Conservation (phyloP, 2,113 vertebrate genomes). For the pig (Sus scrofa) region DNA sequence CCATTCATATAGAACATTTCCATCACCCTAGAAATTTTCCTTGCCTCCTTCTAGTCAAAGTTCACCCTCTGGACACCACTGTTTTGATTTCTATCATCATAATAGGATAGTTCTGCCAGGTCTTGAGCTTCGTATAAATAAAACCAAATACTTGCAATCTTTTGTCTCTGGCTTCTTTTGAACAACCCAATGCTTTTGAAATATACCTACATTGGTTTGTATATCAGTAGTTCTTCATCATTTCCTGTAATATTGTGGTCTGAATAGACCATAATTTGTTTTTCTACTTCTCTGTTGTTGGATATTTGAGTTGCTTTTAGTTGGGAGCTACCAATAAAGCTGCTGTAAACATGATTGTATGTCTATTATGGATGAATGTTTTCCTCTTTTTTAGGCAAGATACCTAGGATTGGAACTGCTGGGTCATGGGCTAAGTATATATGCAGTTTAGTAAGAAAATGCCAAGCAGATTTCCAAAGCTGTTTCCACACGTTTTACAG, state of each 20-base stretch:
- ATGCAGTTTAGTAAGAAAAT: slow-evolving; percentile 16
- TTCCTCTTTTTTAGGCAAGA: slow-evolving; percentile 36
- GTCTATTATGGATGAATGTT: neutral
- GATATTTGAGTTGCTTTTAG: neutral
- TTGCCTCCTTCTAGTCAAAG: neutral
- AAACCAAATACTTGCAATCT: neutral
- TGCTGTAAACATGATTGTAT: neutral
- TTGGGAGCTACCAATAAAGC: neutral
- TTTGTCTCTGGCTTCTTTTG: slow-evolving; percentile 33
- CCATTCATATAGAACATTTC: neutral
- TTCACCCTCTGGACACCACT: neutral
- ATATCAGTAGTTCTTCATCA: neutral
- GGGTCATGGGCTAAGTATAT: neutral
- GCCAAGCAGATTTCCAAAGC: slow-evolving; percentile 6
- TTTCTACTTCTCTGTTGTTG: neutral
- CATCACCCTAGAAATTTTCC: neutral
- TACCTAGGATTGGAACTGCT: neutral
- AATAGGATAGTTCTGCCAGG: neutral
- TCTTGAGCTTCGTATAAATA: neutral
- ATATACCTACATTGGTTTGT: neutral
- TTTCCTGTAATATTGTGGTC: neutral
- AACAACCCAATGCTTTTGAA: neutral
- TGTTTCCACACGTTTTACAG: neutral
- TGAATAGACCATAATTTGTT: neutral
- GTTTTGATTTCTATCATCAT: neutral